Evolutionary conservation across 2,888 invertebrate species (phyloP), one percentile per base, ranked within the genome.

Genomic region (Norana najaformis): DNA sequence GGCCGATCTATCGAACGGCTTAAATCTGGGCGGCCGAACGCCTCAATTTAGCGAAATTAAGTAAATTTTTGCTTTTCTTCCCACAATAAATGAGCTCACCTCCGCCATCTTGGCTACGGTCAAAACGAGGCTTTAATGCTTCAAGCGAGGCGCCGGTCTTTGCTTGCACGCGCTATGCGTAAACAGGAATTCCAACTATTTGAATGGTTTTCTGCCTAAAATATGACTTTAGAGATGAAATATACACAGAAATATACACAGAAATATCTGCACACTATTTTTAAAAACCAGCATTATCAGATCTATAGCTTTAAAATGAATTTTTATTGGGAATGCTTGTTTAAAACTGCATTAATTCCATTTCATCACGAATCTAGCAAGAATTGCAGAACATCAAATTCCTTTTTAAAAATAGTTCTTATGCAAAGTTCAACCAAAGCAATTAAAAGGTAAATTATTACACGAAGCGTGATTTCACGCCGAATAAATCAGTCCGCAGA

Each of bases 21-120:
- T 8, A 69, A 69, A 69, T 69, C 69, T 13, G n/a, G 69, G 69
- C 69, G 69, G 13, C n/a, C 69, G 69, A 69, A 69, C 8, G 11
- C 11, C 69, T 69, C 11, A 11, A 69, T 69, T 69, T 69, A 90
- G 18, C 36, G 36, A 37, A 83, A 83, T 83, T 83, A 39, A 90
- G 88, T 41, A 14, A 37, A 38, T 85, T 85, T 85, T 85, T 23
- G 34, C 18, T n/a, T 37, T 85, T 37, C 37, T 85, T 23, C 35
- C 20, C 23, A 35, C 16, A 18, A 83, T 41, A 90, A 88, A 35
- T 88, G 41, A 90, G 92, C 93, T 93, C 92, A 94, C 94, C 93
- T 94, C 94, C 94, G 94, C 94, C 94, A 94, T 94, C 92, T 94
- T 91, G 36, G 85, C 36, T 85, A n/a, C 0, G 85, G 18, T 83